A percentile compares a stretch with the other conserved stretches of the same genome.
These are phyloP conservation scores for Rhamphomyia laevipes DNA, from an alignment of 2,888 invertebrate species.

Conservation along the genomic window DNA sequence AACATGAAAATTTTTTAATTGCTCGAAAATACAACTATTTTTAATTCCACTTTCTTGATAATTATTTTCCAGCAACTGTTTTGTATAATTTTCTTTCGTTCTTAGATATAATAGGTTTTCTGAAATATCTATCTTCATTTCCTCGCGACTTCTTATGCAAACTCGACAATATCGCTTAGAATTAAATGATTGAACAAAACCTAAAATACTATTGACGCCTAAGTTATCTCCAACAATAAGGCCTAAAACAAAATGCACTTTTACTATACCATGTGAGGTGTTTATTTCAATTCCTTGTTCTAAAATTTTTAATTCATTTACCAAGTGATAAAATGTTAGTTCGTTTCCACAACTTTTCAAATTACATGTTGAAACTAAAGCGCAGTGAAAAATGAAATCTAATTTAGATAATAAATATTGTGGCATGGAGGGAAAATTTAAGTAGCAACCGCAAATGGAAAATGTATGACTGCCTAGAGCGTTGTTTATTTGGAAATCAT, in stretches of 20 bases:
- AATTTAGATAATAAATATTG: conserved; percentile 15
- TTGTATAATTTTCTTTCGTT: conserved; percentile 13
- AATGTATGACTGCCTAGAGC: not conserved
- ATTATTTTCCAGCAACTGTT: conserved; percentile 11
- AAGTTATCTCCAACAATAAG: conserved; percentile 18
- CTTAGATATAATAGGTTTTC: conserved; percentile 14
- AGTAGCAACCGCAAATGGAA: conserved; percentile 7
- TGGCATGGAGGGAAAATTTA: conserved; percentile 13
- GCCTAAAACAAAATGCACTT: conserved; percentile 17
- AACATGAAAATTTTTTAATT: conserved; percentile 13
- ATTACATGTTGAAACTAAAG: conserved; percentile 11
- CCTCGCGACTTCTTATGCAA: conserved; percentile 14
- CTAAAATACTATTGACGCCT: conserved; percentile 12
- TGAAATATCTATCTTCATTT: conserved; percentile 15
- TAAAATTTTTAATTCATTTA: conserved; percentile 14
- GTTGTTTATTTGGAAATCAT: conserved; percentile 9
- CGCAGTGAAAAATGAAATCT: conserved; percentile 14
- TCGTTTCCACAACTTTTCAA: conserved; percentile 15
- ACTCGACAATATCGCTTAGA: conserved; percentile 16
- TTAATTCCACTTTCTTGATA: conserved; percentile 16
- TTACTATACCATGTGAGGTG: conserved; percentile 2
- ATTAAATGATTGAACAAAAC: conserved; percentile 17
- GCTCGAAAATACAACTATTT: conserved; percentile 12
- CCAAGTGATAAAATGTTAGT: conserved; percentile 10
- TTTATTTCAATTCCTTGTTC: conserved; percentile 13